Conservation (phyloP, 1,140 invertebrate species). For the Hycleus cichorii region DNA sequence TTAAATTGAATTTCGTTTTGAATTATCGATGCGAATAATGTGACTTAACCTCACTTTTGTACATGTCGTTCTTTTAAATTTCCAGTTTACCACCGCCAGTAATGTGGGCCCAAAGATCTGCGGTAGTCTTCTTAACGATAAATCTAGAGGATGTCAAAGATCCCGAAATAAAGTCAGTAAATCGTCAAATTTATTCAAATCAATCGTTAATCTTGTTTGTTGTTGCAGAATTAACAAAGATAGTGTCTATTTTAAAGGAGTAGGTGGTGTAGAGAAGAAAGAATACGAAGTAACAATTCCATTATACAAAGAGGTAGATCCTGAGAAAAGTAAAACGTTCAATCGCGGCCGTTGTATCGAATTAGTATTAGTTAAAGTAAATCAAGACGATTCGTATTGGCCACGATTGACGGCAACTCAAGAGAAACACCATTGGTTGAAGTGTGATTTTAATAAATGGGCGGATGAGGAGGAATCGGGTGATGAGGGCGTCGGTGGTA, state of each 20-base stretch:
- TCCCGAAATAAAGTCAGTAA: conserved; percentile 62
- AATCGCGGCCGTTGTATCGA: conserved; percentile 70
- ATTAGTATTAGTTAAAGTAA: conserved; percentile 62
- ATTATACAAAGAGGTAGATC: conserved; percentile 72
- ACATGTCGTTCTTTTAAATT: conserved; percentile 1
- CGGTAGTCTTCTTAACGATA: conserved; percentile 76
- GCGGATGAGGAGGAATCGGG: conserved; percentile 71
- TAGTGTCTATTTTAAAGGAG: conserved; percentile 75
- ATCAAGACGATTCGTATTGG: conserved; percentile 78
- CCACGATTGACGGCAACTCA: conserved; percentile 78
- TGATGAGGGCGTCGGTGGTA: conserved; percentile 38
- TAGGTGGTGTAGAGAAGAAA: conserved; percentile 78
- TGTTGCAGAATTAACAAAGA: conserved; percentile 63
- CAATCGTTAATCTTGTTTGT: neutral
- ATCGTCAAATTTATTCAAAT: neutral
- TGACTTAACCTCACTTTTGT: conserved; percentile 27
- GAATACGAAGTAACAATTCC: conserved; percentile 78
- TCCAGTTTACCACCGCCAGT: conserved; percentile 63
- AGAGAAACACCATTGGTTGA: conserved; percentile 91
- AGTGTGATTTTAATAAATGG: conserved; percentile 96
- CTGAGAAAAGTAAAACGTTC: conserved; percentile 62
- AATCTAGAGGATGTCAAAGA: conserved; percentile 84
- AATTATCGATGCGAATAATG: neutral
- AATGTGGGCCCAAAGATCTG: conserved; percentile 84
- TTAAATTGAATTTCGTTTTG: neutral